Conservation (phyloP, 2,888 invertebrate species). For the Drymonia ruficornis region DNA sequence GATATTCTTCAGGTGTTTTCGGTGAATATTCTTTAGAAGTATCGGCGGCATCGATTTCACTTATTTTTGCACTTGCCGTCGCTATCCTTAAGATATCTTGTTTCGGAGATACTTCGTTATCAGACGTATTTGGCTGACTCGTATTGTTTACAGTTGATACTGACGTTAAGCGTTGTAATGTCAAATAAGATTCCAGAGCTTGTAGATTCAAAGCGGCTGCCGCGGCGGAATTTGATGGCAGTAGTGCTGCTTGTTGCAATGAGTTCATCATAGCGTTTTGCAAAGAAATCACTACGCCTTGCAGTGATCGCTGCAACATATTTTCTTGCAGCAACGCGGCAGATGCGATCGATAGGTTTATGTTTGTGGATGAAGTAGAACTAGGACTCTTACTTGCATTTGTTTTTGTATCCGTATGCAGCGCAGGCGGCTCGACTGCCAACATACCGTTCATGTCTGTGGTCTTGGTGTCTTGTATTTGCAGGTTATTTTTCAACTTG, state of each 20-base stretch:
- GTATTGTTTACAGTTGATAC: conserved; percentile 84
- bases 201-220: conserved; percentile 94
- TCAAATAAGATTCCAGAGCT: conserved; percentile 93
- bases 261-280: conserved; percentile 95
- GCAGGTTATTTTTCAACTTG: conserved; percentile 81
- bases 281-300: conserved; percentile 91
- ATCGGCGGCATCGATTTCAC: conserved; percentile 71
- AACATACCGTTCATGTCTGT: conserved; percentile 72
- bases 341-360: conserved; percentile 83
- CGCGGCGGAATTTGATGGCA: conserved; percentile 93
- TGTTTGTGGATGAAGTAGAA: conserved; percentile 66
- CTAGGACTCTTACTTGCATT: conserved; percentile 76
- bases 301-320: conserved; percentile 89
- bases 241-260: conserved; percentile 91
- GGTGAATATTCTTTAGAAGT: conserved; percentile 72
- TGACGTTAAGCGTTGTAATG: conserved; percentile 91
- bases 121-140: conserved; percentile 60
- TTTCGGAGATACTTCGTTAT: conserved; percentile 78
- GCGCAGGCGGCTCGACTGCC: conserved; percentile 64
- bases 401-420: conserved; percentile 63
- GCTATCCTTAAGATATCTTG: conserved; percentile 89
- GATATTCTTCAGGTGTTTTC: conserved; percentile 78
- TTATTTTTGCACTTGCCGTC: conserved; percentile 82
- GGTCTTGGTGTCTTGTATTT: conserved; percentile 78
- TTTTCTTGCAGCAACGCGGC: conserved; percentile 87